Percentiles rank a stretch among this genome's conserved stretches.
These are phyloP conservation scores for Salvator merianae DNA, from an alignment of 2,113 vertebrate species.

Conservation along the genomic window DNA sequence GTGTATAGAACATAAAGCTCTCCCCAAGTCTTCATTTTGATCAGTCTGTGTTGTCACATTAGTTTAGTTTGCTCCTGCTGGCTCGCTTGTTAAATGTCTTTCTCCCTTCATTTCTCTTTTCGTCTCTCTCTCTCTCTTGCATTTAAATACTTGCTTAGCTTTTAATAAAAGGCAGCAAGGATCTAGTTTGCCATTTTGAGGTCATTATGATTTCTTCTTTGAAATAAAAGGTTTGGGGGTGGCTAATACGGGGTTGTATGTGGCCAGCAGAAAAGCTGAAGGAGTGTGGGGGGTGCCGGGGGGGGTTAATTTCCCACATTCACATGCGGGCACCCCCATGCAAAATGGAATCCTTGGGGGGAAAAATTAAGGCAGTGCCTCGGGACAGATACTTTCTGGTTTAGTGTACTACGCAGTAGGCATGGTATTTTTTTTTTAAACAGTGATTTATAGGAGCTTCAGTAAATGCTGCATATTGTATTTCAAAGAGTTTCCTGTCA, in stretches of 20 bases:
- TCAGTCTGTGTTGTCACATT: slow-evolving; percentile 76
- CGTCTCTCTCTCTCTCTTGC: slow-evolving; percentile 38
- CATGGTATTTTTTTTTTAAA: slow-evolving; percentile 77
- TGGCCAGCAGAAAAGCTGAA: slow-evolving; percentile 66
- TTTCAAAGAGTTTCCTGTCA: slow-evolving; percentile 91
- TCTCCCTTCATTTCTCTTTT: slow-evolving; percentile 60
- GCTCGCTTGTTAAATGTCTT: slow-evolving; percentile 22
- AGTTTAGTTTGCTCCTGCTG: slow-evolving; percentile 74
- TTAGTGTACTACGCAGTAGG: slow-evolving; percentile 78
- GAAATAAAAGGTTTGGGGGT: slow-evolving; percentile 73
- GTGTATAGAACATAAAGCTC: slow-evolving; percentile 65
- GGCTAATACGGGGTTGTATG: slow-evolving; percentile 70
- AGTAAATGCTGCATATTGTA: slow-evolving; percentile 86
- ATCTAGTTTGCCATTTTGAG: slow-evolving; percentile 74
- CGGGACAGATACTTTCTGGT: slow-evolving; percentile 67
- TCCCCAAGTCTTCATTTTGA: slow-evolving; percentile 68
- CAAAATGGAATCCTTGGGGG: slow-evolving; percentile 43
- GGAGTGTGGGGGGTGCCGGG: slow-evolving; percentile 10
- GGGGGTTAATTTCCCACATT: slow-evolving; percentile 67
- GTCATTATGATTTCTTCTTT: slow-evolving; percentile 71
- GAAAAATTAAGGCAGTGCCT: slow-evolving; percentile 46
- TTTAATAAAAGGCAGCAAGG: slow-evolving; percentile 75
- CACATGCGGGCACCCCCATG: slow-evolving; percentile 67
- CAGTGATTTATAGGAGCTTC: slow-evolving; percentile 89
- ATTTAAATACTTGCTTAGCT: slow-evolving; percentile 74